Percentiles rank a stretch among this genome's conserved stretches.
These are phyloP conservation scores for Seriola aureovittata DNA, from an alignment of 2,113 vertebrate species.

Conservation along the genomic window DNA sequence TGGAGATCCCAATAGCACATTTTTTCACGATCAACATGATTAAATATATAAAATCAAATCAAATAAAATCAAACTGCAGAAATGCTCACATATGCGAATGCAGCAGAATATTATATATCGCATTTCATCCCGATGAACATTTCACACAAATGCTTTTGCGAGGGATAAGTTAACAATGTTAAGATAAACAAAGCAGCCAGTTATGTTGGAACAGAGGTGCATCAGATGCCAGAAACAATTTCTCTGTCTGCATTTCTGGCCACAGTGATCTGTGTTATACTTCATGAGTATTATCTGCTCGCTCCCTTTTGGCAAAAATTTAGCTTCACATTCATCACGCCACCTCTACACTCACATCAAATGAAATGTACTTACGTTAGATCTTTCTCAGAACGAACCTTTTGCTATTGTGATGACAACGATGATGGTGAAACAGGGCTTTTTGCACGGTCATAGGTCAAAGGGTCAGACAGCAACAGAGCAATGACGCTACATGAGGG, in stretches of 20 bases:
- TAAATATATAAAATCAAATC: background rate
- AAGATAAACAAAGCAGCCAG: background rate
- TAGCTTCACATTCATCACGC: too few relatives aligned
- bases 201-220: background rate
- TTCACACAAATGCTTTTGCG: background rate
- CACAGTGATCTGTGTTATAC: background rate
- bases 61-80: conserved; percentile 2
- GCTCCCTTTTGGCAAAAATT: background rate
- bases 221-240: background rate
- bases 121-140: background rate
- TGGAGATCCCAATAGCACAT: background rate
- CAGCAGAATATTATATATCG: background rate
- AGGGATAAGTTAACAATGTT: background rate
- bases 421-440: background rate
- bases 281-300: background rate
- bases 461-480: background rate
- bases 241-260: background rate
- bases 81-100: background rate
- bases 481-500: background rate
- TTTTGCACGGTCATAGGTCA: background rate
- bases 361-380: background rate
- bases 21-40: background rate
- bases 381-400: background rate
- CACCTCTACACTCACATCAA: background rate
- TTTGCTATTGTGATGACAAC: conserved; percentile 3